phyloP scores from a whole-genome alignment of 2,113 vertebrate species.

The Chaetops frenatus region DNA sequence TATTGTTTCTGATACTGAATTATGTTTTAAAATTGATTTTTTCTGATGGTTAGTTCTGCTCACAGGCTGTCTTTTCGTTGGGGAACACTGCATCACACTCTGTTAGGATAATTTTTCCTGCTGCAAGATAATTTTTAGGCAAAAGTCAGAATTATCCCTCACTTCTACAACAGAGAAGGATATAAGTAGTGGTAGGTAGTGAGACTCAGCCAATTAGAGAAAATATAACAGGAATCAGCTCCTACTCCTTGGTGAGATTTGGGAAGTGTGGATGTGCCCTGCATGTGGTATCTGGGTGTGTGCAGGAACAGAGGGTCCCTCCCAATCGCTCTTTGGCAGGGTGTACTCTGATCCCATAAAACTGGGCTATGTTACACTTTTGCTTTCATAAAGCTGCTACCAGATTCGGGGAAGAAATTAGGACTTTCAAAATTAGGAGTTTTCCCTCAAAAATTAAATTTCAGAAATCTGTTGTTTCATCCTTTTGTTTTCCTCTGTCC shows the following conservation, averaged over 20 bases:
- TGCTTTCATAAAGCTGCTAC: not conserved
- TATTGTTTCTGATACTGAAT: not conserved
- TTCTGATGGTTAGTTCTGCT: not conserved
- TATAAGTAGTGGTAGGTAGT: not conserved
- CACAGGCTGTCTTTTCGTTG: not conserved
- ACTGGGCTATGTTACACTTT: not conserved
- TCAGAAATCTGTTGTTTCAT: not conserved
- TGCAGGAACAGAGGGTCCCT: not conserved
- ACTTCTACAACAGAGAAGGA: not conserved
- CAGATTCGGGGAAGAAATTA: not conserved
- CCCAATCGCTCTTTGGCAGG: not conserved
- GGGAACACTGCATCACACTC: not conserved
- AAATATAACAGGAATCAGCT: not conserved
- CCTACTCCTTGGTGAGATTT: not conserved
- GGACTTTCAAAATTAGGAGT: not conserved
- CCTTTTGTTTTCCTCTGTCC: not conserved
- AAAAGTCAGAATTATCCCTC: not conserved
- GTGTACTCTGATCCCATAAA: rapidly evolving
- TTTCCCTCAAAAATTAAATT: not conserved
- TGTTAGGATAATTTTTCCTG: not conserved
- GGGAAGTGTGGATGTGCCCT: not conserved
- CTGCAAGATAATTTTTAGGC: not conserved
- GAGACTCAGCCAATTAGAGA: not conserved
- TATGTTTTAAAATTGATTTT: not conserved
- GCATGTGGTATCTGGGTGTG: not conserved